Evolutionary conservation across 2,113 vertebrate genomes (phyloP).

Genomic region (Thunnus thynnus): DNA sequence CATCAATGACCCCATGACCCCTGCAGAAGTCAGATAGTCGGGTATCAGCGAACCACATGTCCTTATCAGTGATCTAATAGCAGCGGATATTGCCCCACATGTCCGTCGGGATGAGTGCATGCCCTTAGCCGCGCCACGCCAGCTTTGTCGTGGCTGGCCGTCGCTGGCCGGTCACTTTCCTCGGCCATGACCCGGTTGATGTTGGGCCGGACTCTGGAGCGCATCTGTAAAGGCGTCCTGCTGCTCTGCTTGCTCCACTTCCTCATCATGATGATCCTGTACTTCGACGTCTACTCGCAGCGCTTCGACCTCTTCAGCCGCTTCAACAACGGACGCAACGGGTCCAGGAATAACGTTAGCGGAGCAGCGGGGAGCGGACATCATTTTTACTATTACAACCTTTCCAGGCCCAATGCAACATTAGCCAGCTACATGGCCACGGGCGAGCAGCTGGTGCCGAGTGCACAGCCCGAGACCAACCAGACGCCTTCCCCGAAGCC

Average conservation of each 20-base stretch:
- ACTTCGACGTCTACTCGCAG: constrained; percentile 97
- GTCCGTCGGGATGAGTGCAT: constrained; percentile 48
- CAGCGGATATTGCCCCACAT: constrained; percentile 21
- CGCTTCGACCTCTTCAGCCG: constrained; percentile 98
- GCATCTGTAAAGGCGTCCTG: constrained; percentile 98
- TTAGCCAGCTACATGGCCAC: constrained; percentile 83
- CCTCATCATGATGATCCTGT: constrained; percentile 97
- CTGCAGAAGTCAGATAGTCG: constrained; percentile 43
- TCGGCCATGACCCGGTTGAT: constrained; percentile 99
- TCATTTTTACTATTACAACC: constrained; percentile 88
- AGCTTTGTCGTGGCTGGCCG: constrained; percentile 76
- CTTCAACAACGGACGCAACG: constrained; percentile 92
- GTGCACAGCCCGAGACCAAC: constrained; percentile 84
- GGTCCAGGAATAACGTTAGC: constrained; percentile 85
- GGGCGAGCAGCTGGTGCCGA: constrained; percentile 84
- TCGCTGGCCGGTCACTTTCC: constrained; percentile 66
- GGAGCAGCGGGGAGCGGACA: constrained; percentile 72
- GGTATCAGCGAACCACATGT: constrained; percentile 42
- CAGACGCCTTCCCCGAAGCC: constrained; percentile 89
- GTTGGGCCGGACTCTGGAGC: constrained; percentile 98
- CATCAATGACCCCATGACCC: constrained; percentile 58
- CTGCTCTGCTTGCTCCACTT: constrained; percentile 98
- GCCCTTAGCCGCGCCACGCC: constrained; percentile 61
- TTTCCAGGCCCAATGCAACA: constrained; percentile 90
- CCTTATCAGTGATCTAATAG: constrained; percentile 35